Base-by-base conservation (phyloP, 2,888 invertebrate species). In the Eilema sororculum region DNA sequence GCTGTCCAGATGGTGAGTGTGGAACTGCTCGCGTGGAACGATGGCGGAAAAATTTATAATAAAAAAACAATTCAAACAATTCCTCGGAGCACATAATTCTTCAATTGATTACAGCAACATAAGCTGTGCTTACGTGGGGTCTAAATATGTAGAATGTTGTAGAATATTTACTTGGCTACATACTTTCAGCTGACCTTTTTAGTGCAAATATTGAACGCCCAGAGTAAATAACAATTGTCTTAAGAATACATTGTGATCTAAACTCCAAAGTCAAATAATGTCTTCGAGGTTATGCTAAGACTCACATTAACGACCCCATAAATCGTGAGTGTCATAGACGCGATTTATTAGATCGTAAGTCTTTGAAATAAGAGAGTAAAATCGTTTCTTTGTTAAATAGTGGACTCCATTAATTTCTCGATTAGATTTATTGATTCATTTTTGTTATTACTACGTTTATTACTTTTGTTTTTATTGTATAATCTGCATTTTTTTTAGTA, bases 281-380 rank as follows among this genome's bases (percentile, higher is more conserved):
- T 9, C 22, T 60, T 33, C 30, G 60, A 60, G 60, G 60, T 33
- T 33, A 10, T 60, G 28, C 30, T 60, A 60, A 60, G 60, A 60
- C 60, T 30, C 28, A 60, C 25, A 25, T 16, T 58, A 25, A 25
- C 58, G 16, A 30, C 28, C 30, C 20, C 16, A 33, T 28, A 28
- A 60, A 60, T 60, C 16, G 28, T 20, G 30, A n/a, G 30, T 30
- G 58, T 58, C 58, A 25, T 52, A 16, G 28, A 60, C 10, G n/a
- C 16, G 60, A 60, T 60, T 60, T 60, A 60, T 60, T 20, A 16
- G 2, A 28, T 20, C 59, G 20, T 59, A n/a, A 59, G 25, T 60
- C 60, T 60, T 60, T 30, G 20, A 60, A 60, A 60, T 30, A 28
- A 60, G 28, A n/a, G 30, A 60, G 20, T 28, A 28, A 30, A 28